Conservation (phyloP, 2,888 invertebrate species). For the Drosophila picticornis region DNA sequence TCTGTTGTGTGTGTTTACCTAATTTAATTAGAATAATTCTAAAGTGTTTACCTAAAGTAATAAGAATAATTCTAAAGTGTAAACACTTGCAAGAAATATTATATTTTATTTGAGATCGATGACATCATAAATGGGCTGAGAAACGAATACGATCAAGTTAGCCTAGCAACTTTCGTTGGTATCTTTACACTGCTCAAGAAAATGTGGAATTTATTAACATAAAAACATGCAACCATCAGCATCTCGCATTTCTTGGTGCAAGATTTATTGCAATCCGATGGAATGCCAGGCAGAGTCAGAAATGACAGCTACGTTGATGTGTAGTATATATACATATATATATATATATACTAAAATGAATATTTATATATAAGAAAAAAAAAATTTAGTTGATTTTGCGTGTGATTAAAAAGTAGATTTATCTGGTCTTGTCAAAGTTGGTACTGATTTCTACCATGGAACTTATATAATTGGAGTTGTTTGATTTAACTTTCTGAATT, state of each 20-base stretch:
- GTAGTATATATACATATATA: neutral
- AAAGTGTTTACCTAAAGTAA: no score
- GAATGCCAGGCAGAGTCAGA: conserved; percentile 61
- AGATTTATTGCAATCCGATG: conserved; percentile 64
- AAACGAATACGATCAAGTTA: neutral
- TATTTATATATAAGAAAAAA: neutral
- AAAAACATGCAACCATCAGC: neutral
- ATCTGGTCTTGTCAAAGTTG: conserved; percentile 35
- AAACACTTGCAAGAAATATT: neutral
- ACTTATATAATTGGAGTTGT: conserved; percentile 39
- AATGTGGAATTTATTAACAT: neutral
- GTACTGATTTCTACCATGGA: conserved; percentile 37
- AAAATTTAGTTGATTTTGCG: conserved; percentile 25
- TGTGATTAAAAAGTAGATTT: conserved; percentile 30
- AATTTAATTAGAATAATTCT: no score
- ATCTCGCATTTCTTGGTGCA: conserved; percentile 31
- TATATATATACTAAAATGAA: neutral
- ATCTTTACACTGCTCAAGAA: neutral
- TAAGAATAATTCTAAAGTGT: no score
- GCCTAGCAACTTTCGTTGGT: neutral
- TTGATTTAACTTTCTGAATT: conserved; percentile 18
- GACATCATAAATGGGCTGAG: neutral
- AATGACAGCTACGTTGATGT: conserved; percentile 44
- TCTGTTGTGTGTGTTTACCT: no score
- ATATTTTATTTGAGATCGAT: neutral